These are phyloP conservation scores for Pteronotus mesoamericanus DNA, from an alignment of 2,797 vertebrate species.

Conservation along the genomic window DNA sequence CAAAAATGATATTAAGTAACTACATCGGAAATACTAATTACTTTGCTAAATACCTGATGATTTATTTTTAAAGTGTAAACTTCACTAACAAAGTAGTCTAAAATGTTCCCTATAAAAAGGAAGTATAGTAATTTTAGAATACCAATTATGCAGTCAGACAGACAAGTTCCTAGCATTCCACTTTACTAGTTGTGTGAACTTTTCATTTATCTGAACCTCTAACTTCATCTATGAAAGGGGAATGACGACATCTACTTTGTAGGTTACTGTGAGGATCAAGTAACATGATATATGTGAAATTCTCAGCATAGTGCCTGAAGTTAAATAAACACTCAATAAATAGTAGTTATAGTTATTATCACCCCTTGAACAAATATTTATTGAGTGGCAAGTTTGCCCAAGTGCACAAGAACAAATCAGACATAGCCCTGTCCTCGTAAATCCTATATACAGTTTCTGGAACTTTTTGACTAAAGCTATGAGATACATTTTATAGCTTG, in stretches of 20 bases:
- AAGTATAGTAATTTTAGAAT: slow-evolving; percentile 39
- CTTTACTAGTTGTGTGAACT: background rate
- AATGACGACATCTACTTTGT: background rate
- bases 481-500: slow-evolving; percentile 2
- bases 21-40: background rate
- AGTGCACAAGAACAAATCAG: background rate
- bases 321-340: slow-evolving; percentile 32
- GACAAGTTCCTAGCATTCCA: background rate
- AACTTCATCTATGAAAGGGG: background rate
- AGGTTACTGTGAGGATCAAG: background rate
- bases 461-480: slow-evolving; percentile 14
- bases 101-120: background rate
- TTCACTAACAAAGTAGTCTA: slow-evolving; percentile 20
- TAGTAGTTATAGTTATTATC: background rate
- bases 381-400: background rate
- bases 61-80: slow-evolving; percentile 27
- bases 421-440: background rate
- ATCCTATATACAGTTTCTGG: background rate
- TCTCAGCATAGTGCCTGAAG: background rate
- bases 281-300: slow-evolving; percentile 10
- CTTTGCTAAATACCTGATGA: slow-evolving; percentile 25
- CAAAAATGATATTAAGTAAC: slow-evolving; percentile 33
- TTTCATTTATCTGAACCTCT: slow-evolving; percentile 17
- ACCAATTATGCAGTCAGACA: background rate
- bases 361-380: background rate